Evolutionary conservation across 2,888 invertebrate genomes (phyloP), one percentile per base, ranked within the genome.

Genomic region (Epiblema foenella): DNA sequence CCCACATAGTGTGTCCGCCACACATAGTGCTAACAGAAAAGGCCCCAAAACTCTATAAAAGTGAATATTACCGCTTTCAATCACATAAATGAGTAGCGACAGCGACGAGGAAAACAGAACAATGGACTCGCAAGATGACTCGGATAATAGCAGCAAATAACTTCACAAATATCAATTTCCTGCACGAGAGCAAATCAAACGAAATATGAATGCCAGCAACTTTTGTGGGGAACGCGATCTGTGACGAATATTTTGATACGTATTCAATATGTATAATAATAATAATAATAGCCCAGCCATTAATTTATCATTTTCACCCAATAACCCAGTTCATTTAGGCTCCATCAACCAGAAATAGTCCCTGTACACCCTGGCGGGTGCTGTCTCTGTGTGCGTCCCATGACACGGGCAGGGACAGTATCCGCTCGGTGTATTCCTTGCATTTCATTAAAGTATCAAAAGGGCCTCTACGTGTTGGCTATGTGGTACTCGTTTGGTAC

Each of bases 61-160:
- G 18, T n/a, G 9, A 56, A 59, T 49, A 59, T 59, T 51, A 63
- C 18, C 29, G 7, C 58, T 33, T 64, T 64, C 65, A 54, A 60
- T 69, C 59, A 60, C 59, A 52, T 20, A 49, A 67, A 70, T 29
- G 39, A 29, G 58, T 17, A 17, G 63, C 37, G 64, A 64, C 69
- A 58, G 39, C 49, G n/a, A 29, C 17, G 46, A 63, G 63, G 69
- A 66, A 62, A 56, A 66, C 29, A 20, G 56, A 56, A 66, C 60
- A 56, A 66, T 33, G 56, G 62, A 60, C 54, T 39, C 33, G 64
- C 57, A 39, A 52, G 29, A 59, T 17, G 24, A 24, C 20, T 56
- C 56, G 33, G 51, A 46, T 56, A 62, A 71, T 54, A 52, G 33
- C n/a, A 18, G 39, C 18, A 15, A 46, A 60, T 46, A 39, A 59